Evolutionary conservation across 92 coral and sea anemone species (phyloP).

Genomic region (Epizoanthus rinbou): DNA sequence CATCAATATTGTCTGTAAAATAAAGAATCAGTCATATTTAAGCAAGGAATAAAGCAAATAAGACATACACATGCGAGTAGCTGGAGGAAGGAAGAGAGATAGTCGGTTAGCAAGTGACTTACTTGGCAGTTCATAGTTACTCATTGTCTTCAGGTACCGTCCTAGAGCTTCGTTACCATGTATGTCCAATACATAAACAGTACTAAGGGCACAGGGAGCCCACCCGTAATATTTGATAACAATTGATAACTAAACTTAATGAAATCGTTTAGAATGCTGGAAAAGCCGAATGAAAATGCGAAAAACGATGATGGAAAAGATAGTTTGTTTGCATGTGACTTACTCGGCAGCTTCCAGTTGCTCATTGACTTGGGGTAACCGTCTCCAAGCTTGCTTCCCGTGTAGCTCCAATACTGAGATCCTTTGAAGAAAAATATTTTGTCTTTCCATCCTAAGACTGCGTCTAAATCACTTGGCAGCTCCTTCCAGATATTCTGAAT

Average conservation of each 20-base stretch:
- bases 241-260: too few species aligned
- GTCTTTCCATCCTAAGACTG: conserved; percentile 47
- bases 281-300: too few species aligned
- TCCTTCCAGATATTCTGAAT: conserved; percentile 52
- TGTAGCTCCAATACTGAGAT: conserved; percentile 44
- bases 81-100: too few species aligned
- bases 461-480: conserved; percentile 55
- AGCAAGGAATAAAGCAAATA: neutral
- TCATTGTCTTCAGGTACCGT: conserved; percentile 44
- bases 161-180: neutral
- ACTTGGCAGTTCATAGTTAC: conserved; percentile 41
- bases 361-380: conserved; percentile 50
- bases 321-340: neutral
- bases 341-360: conserved; percentile 45
- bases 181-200: conserved; percentile 40
- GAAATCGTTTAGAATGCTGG: too few species aligned
- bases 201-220: too few species aligned
- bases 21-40: neutral
- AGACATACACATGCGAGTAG: neutral
- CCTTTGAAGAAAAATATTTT: conserved; percentile 67
- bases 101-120: neutral
- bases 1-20: conserved; percentile 52
- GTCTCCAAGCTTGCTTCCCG: neutral
- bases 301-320: too few species aligned
- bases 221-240: too few species aligned